phyloP scores from a whole-genome alignment of 2,797 vertebrate species.

The Enteromius trimaculatus region DNA sequence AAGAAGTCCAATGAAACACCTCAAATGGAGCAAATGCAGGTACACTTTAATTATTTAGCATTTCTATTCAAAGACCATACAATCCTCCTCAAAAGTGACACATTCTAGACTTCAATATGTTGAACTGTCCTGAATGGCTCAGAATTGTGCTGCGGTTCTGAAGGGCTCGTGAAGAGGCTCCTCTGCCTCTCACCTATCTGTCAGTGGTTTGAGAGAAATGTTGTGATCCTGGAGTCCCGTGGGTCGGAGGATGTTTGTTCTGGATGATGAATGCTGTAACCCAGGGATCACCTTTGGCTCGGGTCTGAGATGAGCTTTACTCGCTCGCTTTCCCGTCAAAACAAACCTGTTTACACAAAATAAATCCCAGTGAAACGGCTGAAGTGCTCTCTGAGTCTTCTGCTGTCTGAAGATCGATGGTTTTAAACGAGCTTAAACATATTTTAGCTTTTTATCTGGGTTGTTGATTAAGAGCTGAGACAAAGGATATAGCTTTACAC shows the following conservation, averaged over 20 bases:
- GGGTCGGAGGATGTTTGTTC: constrained; percentile 62
- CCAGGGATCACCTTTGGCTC: neutral
- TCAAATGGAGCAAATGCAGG: too few relatives aligned
- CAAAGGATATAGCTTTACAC: neutral
- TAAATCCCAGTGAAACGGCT: neutral
- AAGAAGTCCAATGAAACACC: too few relatives aligned
- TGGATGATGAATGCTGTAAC: constrained; percentile 18
- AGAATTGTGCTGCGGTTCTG: neutral
- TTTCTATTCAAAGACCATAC: too few relatives aligned
- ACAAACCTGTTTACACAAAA: neutral
- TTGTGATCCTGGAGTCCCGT: neutral
- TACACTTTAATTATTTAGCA: too few relatives aligned
- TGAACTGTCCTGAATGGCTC: neutral
- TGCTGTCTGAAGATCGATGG: neutral
- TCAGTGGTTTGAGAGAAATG: constrained; percentile 16
- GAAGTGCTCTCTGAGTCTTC: neutral
- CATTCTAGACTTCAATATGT: too few relatives aligned
- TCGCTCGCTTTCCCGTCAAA: neutral
- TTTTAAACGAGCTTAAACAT: neutral
- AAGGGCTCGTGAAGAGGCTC: neutral
- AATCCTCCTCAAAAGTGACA: too few relatives aligned
- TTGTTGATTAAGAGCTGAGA: neutral
- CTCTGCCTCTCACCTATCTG: constrained; percentile 30
- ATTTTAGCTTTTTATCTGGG: too few relatives aligned
- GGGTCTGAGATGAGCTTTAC: neutral